Evolutionary conservation across 2,113 vertebrate species (phyloP).

Genomic region (Halcyon malimbica): DNA sequence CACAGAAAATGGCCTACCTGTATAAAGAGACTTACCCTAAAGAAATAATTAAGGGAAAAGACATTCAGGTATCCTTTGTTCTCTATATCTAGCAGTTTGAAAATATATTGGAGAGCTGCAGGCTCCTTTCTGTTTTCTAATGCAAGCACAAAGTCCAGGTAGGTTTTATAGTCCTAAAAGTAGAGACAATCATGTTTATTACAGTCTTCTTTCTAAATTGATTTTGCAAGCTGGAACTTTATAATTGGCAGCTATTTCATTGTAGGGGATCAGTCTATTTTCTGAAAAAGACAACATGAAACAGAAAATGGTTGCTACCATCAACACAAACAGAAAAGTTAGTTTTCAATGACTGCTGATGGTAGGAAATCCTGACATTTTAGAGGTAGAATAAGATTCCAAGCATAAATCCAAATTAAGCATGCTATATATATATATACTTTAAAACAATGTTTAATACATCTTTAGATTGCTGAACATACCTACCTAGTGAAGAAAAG

Average conservation of each 20-base stretch:
- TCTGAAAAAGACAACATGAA: conserved; percentile 56
- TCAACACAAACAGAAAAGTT: neutral
- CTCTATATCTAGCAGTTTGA: conserved; percentile 97
- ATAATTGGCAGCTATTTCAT: conserved; percentile 67
- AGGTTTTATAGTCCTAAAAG: conserved; percentile 96
- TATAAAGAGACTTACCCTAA: conserved; percentile 86
- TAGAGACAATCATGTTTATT: conserved; percentile 62
- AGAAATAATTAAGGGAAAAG: conserved; percentile 98
- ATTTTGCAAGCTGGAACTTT: conserved; percentile 68
- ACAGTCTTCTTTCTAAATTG: conserved; percentile 60
- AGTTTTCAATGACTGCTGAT: neutral
- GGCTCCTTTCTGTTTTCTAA: conserved; percentile 98
- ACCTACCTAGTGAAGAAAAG: neutral
- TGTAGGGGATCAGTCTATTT: conserved; percentile 52
- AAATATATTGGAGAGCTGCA: conserved; percentile 95
- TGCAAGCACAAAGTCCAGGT: conserved; percentile 96
- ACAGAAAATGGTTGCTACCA: conserved; percentile 39
- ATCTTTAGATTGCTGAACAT: neutral
- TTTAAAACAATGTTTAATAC: neutral
- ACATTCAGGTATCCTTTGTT: conserved; percentile 95
- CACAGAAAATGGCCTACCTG: conserved; percentile 59
- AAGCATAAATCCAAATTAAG: neutral
- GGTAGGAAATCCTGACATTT: neutral
- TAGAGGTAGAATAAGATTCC: neutral
- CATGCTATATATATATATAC: too few relatives aligned